Base-by-base conservation (phyloP, 1,140 invertebrate species). In the Trichonephila clavata region DNA sequence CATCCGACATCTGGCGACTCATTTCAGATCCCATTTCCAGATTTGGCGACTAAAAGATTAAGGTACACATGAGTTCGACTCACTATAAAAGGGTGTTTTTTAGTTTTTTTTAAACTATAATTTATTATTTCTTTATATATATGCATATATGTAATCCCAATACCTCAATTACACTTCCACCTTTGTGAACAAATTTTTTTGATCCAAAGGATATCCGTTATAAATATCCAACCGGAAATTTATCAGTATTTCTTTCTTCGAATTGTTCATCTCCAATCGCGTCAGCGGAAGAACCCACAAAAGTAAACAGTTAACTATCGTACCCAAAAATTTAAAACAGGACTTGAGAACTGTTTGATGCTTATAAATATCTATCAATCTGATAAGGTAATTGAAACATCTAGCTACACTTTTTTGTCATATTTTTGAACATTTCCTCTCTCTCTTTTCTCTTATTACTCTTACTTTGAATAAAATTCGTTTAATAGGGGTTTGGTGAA, bases 221-320 rank as follows among this genome's bases (percentile, higher is more conserved):
- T 77, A 32, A 77, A 77, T 77, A 77, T 77, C 71, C 71, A 77
- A 39, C 27, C 71, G 71, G 71, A 77, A 77, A 77, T 77, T 77
- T 77, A 77, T 77, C 71, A 24, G 71, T 2, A 77, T 16, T 39
- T 77, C 27, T 77, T 77, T 77, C 71, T 32, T 14, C 32, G 71
- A 77, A 77, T 77, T 77, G 71, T 27, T 77, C 71, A 77, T 77
- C 71, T 32, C 71, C 16, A 32, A 77, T 32, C 16, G 32, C 71
- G 71, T 27, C 71, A 77, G 27, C 24, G 71, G 71, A 77, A 77
- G 32, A 32, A 32, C 27, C 18, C 27, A 16, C 71, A 77, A 77
- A 21, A 27, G 32, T 77, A 77, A 77, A 39, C 20, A 68, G 2
- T 4, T 18, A 20, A 18, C 16, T 6, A 63, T 39, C 32, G 32